phyloP scores from a whole-genome alignment of 2,113 vertebrate species.

The Chrysochloris asiatica region DNA sequence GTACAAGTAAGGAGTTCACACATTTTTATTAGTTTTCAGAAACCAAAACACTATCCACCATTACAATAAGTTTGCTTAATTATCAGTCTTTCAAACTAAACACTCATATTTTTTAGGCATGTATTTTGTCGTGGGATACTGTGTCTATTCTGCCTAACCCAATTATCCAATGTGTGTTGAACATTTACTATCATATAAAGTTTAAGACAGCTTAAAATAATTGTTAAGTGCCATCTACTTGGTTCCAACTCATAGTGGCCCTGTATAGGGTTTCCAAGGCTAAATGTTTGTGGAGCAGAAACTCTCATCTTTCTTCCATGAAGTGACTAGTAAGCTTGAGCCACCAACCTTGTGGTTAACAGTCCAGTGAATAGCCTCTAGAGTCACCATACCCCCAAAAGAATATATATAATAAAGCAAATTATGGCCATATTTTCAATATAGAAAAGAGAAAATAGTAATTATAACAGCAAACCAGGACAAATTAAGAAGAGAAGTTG shows the following conservation, averaged over 20 bases:
- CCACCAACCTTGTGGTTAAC: too few species aligned
- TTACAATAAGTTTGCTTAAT: neutral
- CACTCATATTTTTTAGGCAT: neutral
- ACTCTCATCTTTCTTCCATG: too few species aligned
- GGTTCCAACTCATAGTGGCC: too few species aligned
- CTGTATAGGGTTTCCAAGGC: too few species aligned
- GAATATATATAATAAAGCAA: neutral
- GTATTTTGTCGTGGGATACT: neutral
- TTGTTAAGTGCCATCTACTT: too few species aligned
- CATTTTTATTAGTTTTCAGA: neutral
- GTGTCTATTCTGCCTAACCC: neutral
- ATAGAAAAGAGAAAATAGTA: neutral
- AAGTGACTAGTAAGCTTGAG: too few species aligned
- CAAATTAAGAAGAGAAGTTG: neutral
- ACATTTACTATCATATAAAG: neutral
- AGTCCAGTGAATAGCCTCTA: too few species aligned
- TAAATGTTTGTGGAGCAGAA: too few species aligned
- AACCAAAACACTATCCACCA: neutral
- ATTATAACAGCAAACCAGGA: neutral
- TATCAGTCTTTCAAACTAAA: constrained; percentile 18
- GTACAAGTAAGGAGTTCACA: neutral
- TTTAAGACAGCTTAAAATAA: neutral
- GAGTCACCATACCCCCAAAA: too few species aligned
- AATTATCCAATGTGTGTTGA: constrained; percentile 28
- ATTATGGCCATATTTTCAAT: neutral